phyloP scores from a whole-genome alignment of 2,797 vertebrate genomes.

The Lagorchestes hirsutus region DNA sequence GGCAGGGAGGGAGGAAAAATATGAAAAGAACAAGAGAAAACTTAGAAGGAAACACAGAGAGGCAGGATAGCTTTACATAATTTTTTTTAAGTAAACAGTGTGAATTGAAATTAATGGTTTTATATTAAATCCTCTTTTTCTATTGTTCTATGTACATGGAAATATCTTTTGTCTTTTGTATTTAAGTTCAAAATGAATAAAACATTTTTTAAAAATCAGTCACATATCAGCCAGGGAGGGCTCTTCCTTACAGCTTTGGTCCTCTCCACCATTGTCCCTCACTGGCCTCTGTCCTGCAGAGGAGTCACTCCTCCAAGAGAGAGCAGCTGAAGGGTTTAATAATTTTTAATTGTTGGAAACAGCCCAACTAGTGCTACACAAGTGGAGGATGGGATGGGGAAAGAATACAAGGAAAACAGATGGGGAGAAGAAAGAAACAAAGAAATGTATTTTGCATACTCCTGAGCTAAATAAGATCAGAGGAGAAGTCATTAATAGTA shows the following conservation, averaged over 20 bases:
- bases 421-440: not conserved
- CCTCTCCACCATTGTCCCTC: not conserved
- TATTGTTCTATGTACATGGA: too few relatives aligned
- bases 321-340: not conserved
- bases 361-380: not conserved
- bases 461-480: not conserved
- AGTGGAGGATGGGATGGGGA: not conserved
- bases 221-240: not conserved
- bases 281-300: not conserved
- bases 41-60: not conserved
- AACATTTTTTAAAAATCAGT: too few relatives aligned
- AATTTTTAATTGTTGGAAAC: not conserved
- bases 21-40: not conserved
- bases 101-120: too few relatives aligned
- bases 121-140: too few relatives aligned
- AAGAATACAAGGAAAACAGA: not conserved
- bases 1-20: not conserved
- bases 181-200: too few relatives aligned
- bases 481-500: not conserved
- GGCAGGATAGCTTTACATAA: too few relatives aligned
- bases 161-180: too few relatives aligned
- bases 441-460: not conserved
- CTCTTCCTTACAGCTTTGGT: not conserved
- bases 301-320: not conserved
- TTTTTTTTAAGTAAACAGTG: too few relatives aligned